Base-by-base conservation (phyloP, 2,113 vertebrate species). In the Tringa solitaria region DNA sequence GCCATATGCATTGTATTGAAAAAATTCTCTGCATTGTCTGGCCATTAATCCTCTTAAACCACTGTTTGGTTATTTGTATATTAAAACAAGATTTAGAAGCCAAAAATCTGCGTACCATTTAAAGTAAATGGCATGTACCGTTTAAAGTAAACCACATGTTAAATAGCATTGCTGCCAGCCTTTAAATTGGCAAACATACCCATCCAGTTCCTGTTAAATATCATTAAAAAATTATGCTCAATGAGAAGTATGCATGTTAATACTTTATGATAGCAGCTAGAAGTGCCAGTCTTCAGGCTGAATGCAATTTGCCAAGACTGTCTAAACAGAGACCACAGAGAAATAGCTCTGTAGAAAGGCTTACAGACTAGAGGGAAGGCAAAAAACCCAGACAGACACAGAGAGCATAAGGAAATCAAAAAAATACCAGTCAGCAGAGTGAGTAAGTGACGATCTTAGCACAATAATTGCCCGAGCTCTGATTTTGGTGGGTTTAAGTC, bases 221-320 rank as follows among this genome's bases (percentile, higher is more conserved):
- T 51, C n/a, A 89, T 91, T 68, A 56, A 82, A 92, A 93, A 77
- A 84, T 86, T 26, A 82, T 64, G 69, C 35, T 95, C 61, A 39
- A 9, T 74, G 83, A 54, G 22, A 75, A 84, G 10, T 24, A 24
- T 1, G 17, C 27, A 41, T 0, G 20, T 81, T 91, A 94, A 82
- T 89, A 75, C 73, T 89, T 94, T 26, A 76, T 91, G 87, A 75
- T 41, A 82, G 81, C 74, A 87, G 84, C 60, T 51, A 59, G 51
- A 45, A 74, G 28, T 45, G 72, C 54, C 64, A 48, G 60, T 27
- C 64, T 77, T 70, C 80, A 86, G 32, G 37, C 32, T 83, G 48
- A 35, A 15, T 19, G 23, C 10, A 14, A 80, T 88, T 69, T 80
- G 51, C 41, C 46, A 59, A 30, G 41, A 27, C 54, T 61, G 68